These are phyloP conservation scores for Calypte anna DNA, from an alignment of 2,113 vertebrate species.

Conservation along the genomic window DNA sequence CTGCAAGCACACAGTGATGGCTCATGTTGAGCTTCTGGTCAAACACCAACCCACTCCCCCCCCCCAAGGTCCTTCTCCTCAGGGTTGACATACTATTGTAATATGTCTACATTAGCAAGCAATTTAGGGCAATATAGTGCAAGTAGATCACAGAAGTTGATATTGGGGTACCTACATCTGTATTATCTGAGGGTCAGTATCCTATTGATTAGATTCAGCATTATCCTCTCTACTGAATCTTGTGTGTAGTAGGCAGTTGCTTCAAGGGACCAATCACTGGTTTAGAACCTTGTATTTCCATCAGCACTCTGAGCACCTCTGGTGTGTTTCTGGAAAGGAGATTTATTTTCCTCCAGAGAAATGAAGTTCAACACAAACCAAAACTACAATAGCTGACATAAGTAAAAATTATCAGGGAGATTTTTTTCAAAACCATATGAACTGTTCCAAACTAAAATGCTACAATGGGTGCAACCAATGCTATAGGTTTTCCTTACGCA, in stretches of 20 bases:
- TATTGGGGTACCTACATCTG: neutral
- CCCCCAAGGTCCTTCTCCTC: too few relatives aligned
- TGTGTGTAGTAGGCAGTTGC: neutral
- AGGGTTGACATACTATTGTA: neutral
- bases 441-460: neutral
- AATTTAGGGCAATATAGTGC: neutral
- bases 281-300: neutral
- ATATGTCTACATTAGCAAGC: neutral
- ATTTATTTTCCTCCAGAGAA: neutral
- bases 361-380: neutral
- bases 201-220: neutral
- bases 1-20: too few relatives aligned
- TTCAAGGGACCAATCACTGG: neutral
- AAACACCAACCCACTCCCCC: too few relatives aligned
- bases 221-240: neutral
- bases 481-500: neutral
- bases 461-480: neutral
- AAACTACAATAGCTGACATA: neutral
- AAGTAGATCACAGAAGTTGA: neutral
- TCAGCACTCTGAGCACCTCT: neutral
- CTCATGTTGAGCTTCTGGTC: too few relatives aligned
- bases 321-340: neutral
- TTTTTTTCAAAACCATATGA: neutral
- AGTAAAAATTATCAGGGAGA: neutral
- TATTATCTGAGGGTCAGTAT: neutral